Evolutionary conservation across 2,888 invertebrate genomes (phyloP), one percentile per base, ranked within the genome.

Genomic region (Bugulina stolonifera): DNA sequence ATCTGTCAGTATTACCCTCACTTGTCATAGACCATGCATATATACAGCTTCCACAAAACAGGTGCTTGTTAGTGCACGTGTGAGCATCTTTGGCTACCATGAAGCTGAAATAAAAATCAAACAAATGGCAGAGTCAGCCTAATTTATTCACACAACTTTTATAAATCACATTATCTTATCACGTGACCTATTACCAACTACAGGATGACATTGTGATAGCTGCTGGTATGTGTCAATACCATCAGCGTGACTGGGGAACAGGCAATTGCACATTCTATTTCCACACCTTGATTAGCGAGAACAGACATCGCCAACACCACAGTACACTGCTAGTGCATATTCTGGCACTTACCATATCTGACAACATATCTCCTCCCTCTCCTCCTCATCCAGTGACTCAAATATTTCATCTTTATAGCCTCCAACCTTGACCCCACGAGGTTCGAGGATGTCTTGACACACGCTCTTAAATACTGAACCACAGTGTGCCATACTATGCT

Each of bases 331-430:
- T n/a, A n/a, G n/a, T n/a, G n/a, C n/a, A n/a, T n/a, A n/a, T n/a
- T n/a, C n/a, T n/a, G 43, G 43, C 18, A 18, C n/a, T 73, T 34
- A 73, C 73, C 73, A 73, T 32, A 73, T 55, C 10, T 54, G 55
- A 35, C 73, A 73, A 23, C 64, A 29, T 22, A 73, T 54, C 57
- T 73, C 69, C 43, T 73, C 73, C 54, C 69, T 73, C 27, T 73
- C 72, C 25, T 32, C 71, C n/a, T 73, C 73, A 34, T 69, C 69
- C 14, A 73, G 69, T 22, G 23, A 43, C 1, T 73, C 54, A 35
- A 73, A 73, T 22, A 73, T 73, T n/a, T 73, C 73, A 5, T 73
- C 73, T n/a, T 69, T 58, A 35, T 73, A 73, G 18, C 73, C 73
- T 14, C 73, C 73, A 22, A 64, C 64, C 34, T 64, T 64, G 29